Percentiles rank a stretch among this genome's conserved stretches.
Evolutionary conservation across 2,888 invertebrate genomes (phyloP).

Genomic region (Melieria picta): DNA sequence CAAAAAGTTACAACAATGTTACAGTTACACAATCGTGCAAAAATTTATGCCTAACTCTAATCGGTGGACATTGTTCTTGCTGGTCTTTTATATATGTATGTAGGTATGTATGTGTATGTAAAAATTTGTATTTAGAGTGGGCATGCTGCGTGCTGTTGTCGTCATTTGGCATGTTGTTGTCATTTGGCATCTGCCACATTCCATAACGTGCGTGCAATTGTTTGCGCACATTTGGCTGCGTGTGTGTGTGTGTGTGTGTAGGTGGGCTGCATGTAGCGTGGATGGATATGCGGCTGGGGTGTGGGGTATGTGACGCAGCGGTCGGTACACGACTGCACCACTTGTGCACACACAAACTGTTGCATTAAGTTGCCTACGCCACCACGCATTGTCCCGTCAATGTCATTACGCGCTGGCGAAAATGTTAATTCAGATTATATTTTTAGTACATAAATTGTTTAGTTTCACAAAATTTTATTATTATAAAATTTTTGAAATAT

Average conservation of each 20-base stretch:
- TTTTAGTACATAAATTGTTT: no score
- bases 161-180: slow-evolving; percentile 18
- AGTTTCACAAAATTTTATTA: no score
- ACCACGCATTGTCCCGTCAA: no score
- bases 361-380: no score
- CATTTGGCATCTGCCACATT: slow-evolving; percentile 36
- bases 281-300: slow-evolving; percentile 5
- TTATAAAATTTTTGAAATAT: no score
- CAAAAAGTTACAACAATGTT: no score
- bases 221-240: slow-evolving; percentile 27
- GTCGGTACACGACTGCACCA: slow-evolving; percentile 32
- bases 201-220: slow-evolving; percentile 29
- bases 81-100: not conserved
- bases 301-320: not conserved
- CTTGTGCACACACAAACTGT: not conserved
- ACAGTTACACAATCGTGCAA: no score
- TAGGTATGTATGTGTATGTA: not conserved
- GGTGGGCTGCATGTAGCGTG: not conserved
- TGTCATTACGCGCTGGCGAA: no score
- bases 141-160: slow-evolving; percentile 9
- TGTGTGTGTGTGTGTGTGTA: slow-evolving; percentile 8
- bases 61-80: no score
- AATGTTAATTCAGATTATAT: no score
- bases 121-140: slow-evolving; percentile 4
- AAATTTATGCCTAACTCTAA: no score